phyloP scores from a whole-genome alignment of 2,113 vertebrate species.

The Phyllopteryx taeniolatus region DNA sequence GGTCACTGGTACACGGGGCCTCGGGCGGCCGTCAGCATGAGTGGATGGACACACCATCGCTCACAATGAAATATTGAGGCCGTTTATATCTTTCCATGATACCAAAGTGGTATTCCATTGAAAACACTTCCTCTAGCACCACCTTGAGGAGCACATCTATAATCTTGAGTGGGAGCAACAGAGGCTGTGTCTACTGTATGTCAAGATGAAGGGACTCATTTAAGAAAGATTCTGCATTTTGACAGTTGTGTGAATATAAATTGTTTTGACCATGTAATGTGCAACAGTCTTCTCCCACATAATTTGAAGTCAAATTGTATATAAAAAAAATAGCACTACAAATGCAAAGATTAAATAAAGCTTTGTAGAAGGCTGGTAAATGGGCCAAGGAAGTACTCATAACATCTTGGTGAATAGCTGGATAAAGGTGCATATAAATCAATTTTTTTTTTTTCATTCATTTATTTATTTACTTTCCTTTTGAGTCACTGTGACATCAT shows the following conservation, averaged over 20 bases:
- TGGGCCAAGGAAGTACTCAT: no score
- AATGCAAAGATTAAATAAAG: background rate
- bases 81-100: background rate
- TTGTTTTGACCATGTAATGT: background rate
- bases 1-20: background rate
- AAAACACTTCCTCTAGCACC: background rate
- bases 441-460: no score
- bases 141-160: background rate
- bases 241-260: background rate
- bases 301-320: no score
- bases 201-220: background rate
- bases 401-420: no score
- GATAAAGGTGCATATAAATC: no score
- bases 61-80: background rate
- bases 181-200: background rate
- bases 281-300: no score
- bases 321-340: background rate
- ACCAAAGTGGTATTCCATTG: background rate
- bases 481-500: no score
- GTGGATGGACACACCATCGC: background rate
- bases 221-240: background rate
- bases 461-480: no score
- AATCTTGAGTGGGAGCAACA: background rate
- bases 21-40: background rate
- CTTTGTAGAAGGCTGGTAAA: no score